phyloP scores from a whole-genome alignment of 2,888 invertebrate genomes.

The Trileptium ribeirensis region DNA sequence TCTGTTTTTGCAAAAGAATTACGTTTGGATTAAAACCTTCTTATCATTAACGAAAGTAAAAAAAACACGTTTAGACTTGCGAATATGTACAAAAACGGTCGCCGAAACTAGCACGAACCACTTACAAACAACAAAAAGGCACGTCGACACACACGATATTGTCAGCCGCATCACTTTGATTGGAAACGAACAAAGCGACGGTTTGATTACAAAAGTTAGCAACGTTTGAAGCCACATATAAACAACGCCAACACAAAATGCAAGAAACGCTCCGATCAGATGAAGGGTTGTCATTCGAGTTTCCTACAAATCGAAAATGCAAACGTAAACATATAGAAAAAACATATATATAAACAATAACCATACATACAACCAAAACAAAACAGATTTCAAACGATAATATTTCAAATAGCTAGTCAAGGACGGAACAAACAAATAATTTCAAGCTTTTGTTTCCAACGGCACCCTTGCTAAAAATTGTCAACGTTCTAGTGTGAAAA shows the following conservation, averaged over 20 bases:
- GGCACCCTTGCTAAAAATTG: too few species aligned
- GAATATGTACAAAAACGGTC: too few species aligned
- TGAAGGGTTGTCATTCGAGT: slow-evolving; percentile 64
- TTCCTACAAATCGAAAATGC: slow-evolving; percentile 54
- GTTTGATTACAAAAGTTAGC: slow-evolving; percentile 58
- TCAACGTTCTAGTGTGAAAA: too few species aligned
- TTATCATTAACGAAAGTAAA: too few species aligned
- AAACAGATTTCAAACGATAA: too few species aligned
- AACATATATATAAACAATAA: too few species aligned
- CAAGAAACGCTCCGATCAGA: slow-evolving; percentile 63
- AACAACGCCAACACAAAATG: slow-evolving; percentile 69
- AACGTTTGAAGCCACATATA: slow-evolving; percentile 71
- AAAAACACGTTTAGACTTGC: too few species aligned
- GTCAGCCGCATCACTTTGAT: slow-evolving; percentile 58
- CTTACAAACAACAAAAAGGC: slow-evolving; percentile 52
- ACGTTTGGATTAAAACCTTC: too few species aligned
- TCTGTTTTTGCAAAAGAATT: too few species aligned
- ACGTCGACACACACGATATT: slow-evolving; percentile 57
- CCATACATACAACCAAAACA: too few species aligned
- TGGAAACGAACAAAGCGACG: slow-evolving; percentile 57
- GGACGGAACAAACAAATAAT: slow-evolving; percentile 5
- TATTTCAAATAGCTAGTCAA: neutral
- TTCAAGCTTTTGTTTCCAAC: too few species aligned
- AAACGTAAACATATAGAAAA: neutral
- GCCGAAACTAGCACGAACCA: too few species aligned